Percentiles rank a stretch among this genome's conserved stretches.
phyloP scores from a whole-genome alignment of 2,113 vertebrate genomes.

The Anoura caudifer region DNA sequence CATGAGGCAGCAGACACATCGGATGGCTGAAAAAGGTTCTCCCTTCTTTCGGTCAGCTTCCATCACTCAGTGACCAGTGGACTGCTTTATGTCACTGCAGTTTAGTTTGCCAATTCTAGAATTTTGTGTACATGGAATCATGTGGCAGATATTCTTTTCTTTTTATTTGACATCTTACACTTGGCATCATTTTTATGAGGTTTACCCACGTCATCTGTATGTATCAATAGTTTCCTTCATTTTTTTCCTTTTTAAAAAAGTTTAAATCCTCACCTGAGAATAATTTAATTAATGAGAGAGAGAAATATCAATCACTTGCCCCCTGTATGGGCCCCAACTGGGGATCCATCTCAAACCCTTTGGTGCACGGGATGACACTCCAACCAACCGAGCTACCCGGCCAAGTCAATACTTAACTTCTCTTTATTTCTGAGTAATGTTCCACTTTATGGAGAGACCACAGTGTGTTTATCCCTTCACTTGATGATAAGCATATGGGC shows the following conservation, averaged over 20 bases:
- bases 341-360: too few species aligned
- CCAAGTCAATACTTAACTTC: neutral
- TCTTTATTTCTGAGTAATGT: neutral
- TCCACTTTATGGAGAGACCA: too few species aligned
- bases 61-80: too few species aligned
- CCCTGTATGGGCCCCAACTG: too few species aligned
- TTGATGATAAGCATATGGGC: neutral
- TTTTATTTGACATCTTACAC: neutral
- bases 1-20: neutral
- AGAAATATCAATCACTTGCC: too few species aligned
- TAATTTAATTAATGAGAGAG: too few species aligned
- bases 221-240: too few species aligned
- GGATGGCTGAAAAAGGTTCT: neutral
- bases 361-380: too few species aligned
- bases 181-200: neutral
- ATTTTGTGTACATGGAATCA: neutral
- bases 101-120: neutral
- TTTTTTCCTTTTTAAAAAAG: too few species aligned
- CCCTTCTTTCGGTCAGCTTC: fast-evolving
- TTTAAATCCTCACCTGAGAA: too few species aligned
- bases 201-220: neutral
- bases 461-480: too few species aligned
- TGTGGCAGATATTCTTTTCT: neutral
- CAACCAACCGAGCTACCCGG: too few species aligned
- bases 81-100: neutral